Conservation (phyloP, 2,113 vertebrate genomes). For the Ptyas mucosa region DNA sequence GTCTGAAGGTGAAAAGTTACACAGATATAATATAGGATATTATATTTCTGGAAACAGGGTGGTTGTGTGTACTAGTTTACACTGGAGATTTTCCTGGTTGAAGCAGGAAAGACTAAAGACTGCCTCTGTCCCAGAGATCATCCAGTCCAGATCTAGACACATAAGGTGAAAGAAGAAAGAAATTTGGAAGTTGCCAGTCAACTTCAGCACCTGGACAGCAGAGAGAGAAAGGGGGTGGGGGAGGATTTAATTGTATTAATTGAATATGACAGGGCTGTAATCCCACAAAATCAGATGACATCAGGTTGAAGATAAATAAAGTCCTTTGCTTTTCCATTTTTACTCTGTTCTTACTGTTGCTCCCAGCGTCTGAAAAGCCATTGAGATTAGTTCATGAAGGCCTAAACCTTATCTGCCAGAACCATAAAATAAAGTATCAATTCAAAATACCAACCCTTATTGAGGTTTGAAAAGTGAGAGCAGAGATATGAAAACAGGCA, state of each 20-base stretch:
- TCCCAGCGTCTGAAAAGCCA: background rate
- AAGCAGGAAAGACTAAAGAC: background rate
- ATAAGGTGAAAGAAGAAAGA: background rate
- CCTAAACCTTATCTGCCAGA: background rate
- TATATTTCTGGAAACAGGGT: background rate
- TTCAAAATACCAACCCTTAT: background rate
- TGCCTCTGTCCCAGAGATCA: background rate
- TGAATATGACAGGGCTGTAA: background rate
- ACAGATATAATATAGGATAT: background rate
- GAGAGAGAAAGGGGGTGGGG: background rate
- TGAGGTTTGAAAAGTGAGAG: background rate
- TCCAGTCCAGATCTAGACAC: background rate
- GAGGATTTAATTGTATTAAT: background rate
- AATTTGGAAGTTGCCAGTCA: background rate
- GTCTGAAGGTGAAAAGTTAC: background rate
- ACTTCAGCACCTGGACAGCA: background rate
- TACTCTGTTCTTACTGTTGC: background rate
- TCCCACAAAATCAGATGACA: background rate
- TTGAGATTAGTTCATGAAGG: background rate
- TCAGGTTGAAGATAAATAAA: background rate
- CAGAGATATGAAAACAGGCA: background rate
- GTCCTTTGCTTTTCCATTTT: background rate
- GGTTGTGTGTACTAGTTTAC: background rate
- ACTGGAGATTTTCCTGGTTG: background rate
- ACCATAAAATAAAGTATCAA: background rate